phyloP scores from a whole-genome alignment of 1,140 invertebrate genomes.

The Caenorhabditis latens region DNA sequence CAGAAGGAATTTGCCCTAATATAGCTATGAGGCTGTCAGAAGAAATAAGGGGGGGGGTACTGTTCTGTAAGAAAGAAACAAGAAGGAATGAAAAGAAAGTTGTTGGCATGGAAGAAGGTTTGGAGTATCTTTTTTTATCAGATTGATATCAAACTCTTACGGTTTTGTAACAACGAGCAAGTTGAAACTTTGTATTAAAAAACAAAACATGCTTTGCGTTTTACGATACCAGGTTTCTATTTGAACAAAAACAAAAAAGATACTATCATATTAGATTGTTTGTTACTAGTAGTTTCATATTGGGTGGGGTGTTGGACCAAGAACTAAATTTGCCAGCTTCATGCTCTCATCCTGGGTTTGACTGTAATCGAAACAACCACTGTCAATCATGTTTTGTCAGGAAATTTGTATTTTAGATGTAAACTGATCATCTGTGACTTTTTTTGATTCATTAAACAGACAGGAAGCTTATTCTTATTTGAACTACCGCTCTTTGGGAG shows the following conservation, averaged over 20 bases:
- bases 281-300: constrained; percentile 16
- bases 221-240: constrained; percentile 30
- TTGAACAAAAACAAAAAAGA: constrained; percentile 49
- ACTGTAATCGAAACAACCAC: not conserved
- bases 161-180: constrained; percentile 47
- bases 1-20: constrained; percentile 30
- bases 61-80: not conserved
- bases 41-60: not conserved
- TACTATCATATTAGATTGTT: constrained; percentile 44
- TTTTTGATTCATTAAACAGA: no score
- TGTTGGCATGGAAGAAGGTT: not conserved
- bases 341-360: not conserved
- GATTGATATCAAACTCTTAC: constrained; percentile 1
- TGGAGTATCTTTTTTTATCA: constrained; percentile 32
- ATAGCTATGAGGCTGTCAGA: not conserved
- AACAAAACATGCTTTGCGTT: constrained; percentile 16
- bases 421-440: no score
- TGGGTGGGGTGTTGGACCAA: constrained; percentile 28
- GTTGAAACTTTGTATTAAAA: constrained; percentile 4
- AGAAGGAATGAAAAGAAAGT: constrained; percentile 15
- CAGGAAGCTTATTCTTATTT: no score
- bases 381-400: not conserved
- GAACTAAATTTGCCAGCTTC: not conserved
- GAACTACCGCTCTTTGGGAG: not conserved
- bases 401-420: no score